phyloP scores from a whole-genome alignment of 2,888 invertebrate genomes.

The Diachrysia chrysitis region DNA sequence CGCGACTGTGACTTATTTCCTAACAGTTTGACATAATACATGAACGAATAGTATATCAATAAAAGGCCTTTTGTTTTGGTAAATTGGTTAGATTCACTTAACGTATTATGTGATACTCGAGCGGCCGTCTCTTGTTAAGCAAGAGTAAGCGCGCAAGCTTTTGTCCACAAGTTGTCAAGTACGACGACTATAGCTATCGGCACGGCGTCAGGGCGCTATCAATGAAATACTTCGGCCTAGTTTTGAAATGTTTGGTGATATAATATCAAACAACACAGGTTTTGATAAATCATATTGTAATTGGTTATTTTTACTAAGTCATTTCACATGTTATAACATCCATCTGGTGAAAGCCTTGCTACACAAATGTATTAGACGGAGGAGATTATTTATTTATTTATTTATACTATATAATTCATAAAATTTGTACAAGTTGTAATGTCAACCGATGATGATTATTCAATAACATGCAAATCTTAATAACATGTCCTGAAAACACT shows the following conservation, averaged over 20 bases:
- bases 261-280: conserved; percentile 46
- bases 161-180: conserved; percentile 73
- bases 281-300: conserved; percentile 41
- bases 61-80: conserved; percentile 23
- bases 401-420: too few relatives aligned
- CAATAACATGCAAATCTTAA: too few relatives aligned
- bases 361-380: background rate
- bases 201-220: conserved; percentile 62
- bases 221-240: conserved; percentile 66
- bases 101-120: conserved; percentile 56
- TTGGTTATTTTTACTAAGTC: background rate
- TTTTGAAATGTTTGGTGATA: conserved; percentile 54
- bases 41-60: conserved; percentile 1
- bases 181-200: conserved; percentile 68
- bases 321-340: background rate
- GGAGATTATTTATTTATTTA: background rate
- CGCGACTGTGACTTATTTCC: background rate
- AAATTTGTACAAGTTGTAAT: too few relatives aligned
- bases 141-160: conserved; percentile 65
- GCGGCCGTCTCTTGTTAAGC: conserved; percentile 60
- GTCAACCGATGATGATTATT: too few relatives aligned
- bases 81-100: conserved; percentile 45
- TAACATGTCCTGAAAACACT: too few relatives aligned
- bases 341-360: background rate
- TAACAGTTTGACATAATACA: background rate